Conservation (phyloP, 1,140 invertebrate species). For the Episyrphus balteatus region DNA sequence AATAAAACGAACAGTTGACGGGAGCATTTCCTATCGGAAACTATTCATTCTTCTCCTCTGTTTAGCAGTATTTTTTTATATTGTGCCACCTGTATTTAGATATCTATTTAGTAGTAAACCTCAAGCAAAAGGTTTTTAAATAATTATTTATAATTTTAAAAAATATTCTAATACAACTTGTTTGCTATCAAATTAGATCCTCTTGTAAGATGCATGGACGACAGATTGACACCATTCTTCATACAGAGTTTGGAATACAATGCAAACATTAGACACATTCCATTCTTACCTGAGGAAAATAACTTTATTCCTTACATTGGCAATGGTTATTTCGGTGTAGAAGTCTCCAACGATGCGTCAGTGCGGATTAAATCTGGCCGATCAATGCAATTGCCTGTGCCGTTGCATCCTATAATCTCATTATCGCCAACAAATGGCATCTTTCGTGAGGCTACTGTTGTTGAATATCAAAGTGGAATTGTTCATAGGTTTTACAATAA, state of each 20-base stretch:
- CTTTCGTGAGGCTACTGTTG: conserved; percentile 49
- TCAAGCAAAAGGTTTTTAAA: conserved; percentile 30
- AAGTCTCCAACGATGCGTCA: conserved; percentile 50
- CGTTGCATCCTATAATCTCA: conserved; percentile 62
- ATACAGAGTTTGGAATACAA: conserved; percentile 50
- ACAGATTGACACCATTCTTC: conserved; percentile 48
- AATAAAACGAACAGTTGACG: conserved; percentile 46
- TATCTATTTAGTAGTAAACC: conserved; percentile 44
- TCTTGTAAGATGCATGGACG: conserved; percentile 51
- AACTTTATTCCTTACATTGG: conserved; percentile 65
- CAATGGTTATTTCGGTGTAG: conserved; percentile 62
- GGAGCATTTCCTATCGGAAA: conserved; percentile 53
- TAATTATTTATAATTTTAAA: neutral
- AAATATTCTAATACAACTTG: neutral
- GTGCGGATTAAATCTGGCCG: conserved; percentile 59
- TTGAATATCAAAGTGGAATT: conserved; percentile 56
- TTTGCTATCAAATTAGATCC: conserved; percentile 37
- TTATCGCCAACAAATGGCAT: conserved; percentile 38
- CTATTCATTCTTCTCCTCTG: conserved; percentile 49
- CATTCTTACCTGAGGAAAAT: conserved; percentile 40
- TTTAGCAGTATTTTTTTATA: conserved; percentile 50
- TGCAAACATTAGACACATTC: conserved; percentile 51
- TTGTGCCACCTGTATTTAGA: conserved; percentile 50
- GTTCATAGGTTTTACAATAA: conserved; percentile 39
- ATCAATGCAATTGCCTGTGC: conserved; percentile 56